Base-by-base conservation (phyloP, 2,113 vertebrate genomes). In the Oreotragus oreotragus region DNA sequence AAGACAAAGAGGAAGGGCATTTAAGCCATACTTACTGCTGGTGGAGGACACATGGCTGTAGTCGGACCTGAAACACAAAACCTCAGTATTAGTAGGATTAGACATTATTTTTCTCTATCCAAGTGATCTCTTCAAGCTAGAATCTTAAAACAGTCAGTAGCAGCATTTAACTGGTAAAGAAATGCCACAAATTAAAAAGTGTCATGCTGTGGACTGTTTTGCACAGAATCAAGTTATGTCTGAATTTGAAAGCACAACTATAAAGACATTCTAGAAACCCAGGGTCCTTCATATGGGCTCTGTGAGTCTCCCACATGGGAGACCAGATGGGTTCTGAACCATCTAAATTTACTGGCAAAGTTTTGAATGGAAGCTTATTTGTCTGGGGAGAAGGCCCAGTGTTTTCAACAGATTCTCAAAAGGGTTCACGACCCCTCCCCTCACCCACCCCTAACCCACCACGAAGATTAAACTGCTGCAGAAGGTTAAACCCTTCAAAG, bases 21-120 rank as follows among this genome's bases (percentile, higher is more conserved):
- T 36, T 33, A 95, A 98, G 51, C 95, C 98, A 98, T 99, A 99
- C 99, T 99, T 98, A 99, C 99, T 99, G 99, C 99, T 99, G 6
- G 99, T 99, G 70, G 99, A 99, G 95, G 99, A 99, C 99, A 99
- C 98, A 94, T 98, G 99, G 99, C 99, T 99, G 99, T 99, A 99
- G 98, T 99, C 99, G 88, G 99, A 99, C 99, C 99, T 99, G 99
- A 94, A 99, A 99, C 85, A 98, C 43, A 99, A 99, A 86, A 97
- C 36, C 93, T 87, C 55, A 76, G 94, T 96, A 14, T 98, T 98
- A 98, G 97, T 9, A 90, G 30, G 11, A 45, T 85, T 86, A 80
- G 53, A 96, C 9, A 2, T 6, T 1, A 58, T 90, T 96, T 93
- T 79, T 89, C 79, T 94, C 96, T 84, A 66, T n/a, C 39, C 45